Percentiles rank a stretch among this genome's conserved stretches.
Conservation (phyloP, 2,113 vertebrate genomes). For the Spea bombifrons region DNA sequence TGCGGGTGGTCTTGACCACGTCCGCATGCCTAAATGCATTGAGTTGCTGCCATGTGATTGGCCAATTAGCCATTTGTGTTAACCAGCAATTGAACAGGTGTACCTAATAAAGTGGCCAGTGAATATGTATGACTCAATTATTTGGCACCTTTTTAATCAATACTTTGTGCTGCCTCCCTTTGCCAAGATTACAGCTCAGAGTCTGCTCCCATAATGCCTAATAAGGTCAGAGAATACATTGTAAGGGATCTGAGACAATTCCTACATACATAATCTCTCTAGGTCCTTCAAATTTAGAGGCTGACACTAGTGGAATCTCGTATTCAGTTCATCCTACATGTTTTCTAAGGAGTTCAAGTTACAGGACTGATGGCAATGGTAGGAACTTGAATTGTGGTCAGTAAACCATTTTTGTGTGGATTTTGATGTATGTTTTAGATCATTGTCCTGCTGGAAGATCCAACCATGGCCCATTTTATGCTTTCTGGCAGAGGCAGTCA, state of each 20-base stretch:
- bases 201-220: background rate
- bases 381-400: background rate
- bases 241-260: background rate
- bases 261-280: background rate
- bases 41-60: too few relatives aligned
- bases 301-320: background rate
- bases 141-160: background rate
- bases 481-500: background rate
- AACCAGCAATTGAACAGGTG: too few relatives aligned
- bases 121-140: too few relatives aligned
- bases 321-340: background rate
- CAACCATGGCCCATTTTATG: background rate
- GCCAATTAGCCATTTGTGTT: too few relatives aligned
- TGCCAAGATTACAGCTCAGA: background rate
- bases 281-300: background rate
- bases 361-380: background rate
- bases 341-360: background rate
- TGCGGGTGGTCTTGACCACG: too few relatives aligned
- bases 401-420: background rate
- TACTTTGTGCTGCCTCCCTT: background rate
- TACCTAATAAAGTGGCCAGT: too few relatives aligned
- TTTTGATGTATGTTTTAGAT: background rate
- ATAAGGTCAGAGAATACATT: background rate
- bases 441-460: background rate
- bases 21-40: too few relatives aligned